A percentile compares a stretch with the other conserved stretches of the same genome.
These are phyloP conservation scores for Labeo rohita DNA, from an alignment of 2,113 vertebrate species.

Conservation along the genomic window DNA sequence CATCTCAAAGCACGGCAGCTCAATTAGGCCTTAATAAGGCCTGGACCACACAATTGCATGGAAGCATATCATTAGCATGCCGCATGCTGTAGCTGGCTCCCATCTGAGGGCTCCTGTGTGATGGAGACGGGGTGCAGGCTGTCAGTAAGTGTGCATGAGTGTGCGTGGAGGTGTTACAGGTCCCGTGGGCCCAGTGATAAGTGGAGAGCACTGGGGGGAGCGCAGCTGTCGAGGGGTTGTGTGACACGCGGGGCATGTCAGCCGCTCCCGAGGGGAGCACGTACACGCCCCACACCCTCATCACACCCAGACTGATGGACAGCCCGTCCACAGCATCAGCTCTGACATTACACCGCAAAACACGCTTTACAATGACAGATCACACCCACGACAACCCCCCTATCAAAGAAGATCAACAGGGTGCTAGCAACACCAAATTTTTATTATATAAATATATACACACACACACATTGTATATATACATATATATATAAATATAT, in stretches of 20 bases:
- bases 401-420: constrained; percentile 28
- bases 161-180: constrained; percentile 60
- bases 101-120: constrained; percentile 23
- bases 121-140: constrained; percentile 49
- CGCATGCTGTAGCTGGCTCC: constrained; percentile 29
- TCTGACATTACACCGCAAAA: constrained; percentile 38
- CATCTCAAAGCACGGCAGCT: constrained; percentile 17
- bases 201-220: constrained; percentile 68
- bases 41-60: constrained; percentile 23
- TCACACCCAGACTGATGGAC: constrained; percentile 13
- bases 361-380: constrained; percentile 25
- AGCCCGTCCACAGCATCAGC: constrained; percentile 4
- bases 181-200: constrained; percentile 75
- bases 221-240: constrained; percentile 66
- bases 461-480: too few species aligned
- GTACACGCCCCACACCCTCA: constrained; percentile 18
- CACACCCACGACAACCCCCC: constrained; percentile 14
- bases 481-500: too few species aligned
- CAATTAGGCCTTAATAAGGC: constrained; percentile 41
- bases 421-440: not conserved
- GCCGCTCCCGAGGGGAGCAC: constrained; percentile 62
- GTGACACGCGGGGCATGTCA: constrained; percentile 72
- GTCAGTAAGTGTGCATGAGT: constrained; percentile 50
- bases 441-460: too few species aligned
- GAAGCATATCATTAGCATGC: constrained; percentile 35